Evolutionary conservation across 2,113 vertebrate genomes (phyloP), one percentile per base, ranked within the genome.

Genomic region (Mobula birostris): DNA sequence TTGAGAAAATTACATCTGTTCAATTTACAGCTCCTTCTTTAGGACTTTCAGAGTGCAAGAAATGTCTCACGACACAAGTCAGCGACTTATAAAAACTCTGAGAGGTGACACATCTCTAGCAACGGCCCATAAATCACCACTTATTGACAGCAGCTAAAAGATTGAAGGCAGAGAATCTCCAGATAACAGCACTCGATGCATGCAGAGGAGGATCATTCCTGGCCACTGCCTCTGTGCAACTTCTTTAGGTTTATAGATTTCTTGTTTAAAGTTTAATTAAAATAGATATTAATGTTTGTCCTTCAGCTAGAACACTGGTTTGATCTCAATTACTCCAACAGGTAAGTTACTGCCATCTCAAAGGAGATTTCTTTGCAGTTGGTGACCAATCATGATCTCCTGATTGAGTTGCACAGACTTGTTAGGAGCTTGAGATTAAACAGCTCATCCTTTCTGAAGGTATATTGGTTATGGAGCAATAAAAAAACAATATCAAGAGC

Each of bases 261-360:
- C 61, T 88, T 61, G 29, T 88, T 88, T 17, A 88, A 56, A 27
- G 56, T 87, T 85, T 88, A 88, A 88, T 66, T 88, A 88, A 88
- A 83, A 88, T 88, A 88, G 85, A 63, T 63, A 88, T 66, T 63
- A 88, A 88, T 66, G 61, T 88, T 63, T 17, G 29, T 88, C 61
- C 85, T 88, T 88, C 85, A 88, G 11, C 85, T 7, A 66, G 58
- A 17, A 29, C 12, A 32, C 58, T 88, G 29, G 11, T 66, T 88
- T 88, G 85, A 88, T 12, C 61, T 66, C 61, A 88, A 32, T 66
- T 63, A 29, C 58, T 87, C 58, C 12, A 0, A 29, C 83, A 87
- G 5, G 11, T 27, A 88, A 88, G 29, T 32, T 66, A 6, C 14
- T 88, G 58, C 85, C 15, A 32, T 4, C 3, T 24, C 21, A 56